phyloP scores from a whole-genome alignment of 2,113 vertebrate species.

The Rhabdomys dilectus region DNA sequence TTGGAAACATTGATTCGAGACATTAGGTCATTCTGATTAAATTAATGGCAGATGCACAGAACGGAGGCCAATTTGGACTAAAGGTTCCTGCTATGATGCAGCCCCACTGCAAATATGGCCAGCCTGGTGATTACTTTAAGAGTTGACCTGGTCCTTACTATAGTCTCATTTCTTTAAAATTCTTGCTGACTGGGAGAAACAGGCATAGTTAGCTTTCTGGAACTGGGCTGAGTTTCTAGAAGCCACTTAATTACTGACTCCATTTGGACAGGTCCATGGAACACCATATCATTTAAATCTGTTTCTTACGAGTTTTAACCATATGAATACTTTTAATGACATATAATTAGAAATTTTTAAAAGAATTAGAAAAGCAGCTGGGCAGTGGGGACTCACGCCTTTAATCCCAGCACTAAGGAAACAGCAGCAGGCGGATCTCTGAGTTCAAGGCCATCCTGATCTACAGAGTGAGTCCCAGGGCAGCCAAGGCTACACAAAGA shows the following conservation, averaged over 20 bases:
- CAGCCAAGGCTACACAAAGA: neutral
- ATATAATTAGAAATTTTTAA: neutral
- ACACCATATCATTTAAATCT: neutral
- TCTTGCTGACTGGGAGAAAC: neutral
- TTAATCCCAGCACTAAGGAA: neutral
- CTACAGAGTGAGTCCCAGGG: neutral
- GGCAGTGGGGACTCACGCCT: neutral
- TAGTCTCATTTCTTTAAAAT: constrained; percentile 50
- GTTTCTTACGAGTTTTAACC: constrained; percentile 10
- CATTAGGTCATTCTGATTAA: constrained; percentile 63
- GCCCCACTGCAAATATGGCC: constrained; percentile 21
- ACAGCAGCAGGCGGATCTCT: neutral
- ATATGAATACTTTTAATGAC: neutral
- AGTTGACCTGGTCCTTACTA: constrained; percentile 13
- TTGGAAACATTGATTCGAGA: constrained; percentile 68
- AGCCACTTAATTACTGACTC: constrained; percentile 48
- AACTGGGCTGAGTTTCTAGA: constrained; percentile 46
- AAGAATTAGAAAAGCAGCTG: neutral
- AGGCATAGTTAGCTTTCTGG: constrained; percentile 40
- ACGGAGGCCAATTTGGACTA: constrained; percentile 54
- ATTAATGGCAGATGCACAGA: constrained; percentile 59
- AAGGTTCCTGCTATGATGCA: neutral
- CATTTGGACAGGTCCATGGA: constrained; percentile 30
- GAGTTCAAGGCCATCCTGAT: neutral
- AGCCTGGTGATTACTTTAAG: neutral